Evolutionary conservation across 2,797 vertebrate species (phyloP).

Genomic region (Karalla daura): DNA sequence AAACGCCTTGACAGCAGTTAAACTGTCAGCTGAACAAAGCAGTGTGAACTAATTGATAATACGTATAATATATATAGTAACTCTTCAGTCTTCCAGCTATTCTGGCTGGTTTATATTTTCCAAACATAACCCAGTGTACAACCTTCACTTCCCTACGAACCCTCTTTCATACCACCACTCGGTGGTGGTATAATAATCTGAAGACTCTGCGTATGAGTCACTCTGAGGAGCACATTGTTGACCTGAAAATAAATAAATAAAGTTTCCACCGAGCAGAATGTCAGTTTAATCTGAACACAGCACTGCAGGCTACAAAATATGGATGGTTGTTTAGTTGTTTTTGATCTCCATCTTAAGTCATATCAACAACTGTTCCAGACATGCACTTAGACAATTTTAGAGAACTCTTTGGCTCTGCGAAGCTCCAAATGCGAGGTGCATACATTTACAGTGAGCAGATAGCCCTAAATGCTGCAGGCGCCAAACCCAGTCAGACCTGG

Average conservation of each 20-base stretch:
- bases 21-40: not conserved
- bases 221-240: not conserved
- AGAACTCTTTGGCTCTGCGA: slow-evolving; percentile 1
- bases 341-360: slow-evolving; percentile 15
- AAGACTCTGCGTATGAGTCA: slow-evolving; percentile 8
- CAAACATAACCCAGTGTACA: not conserved
- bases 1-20: not conserved
- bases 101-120: not conserved
- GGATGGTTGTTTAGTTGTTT: slow-evolving; percentile 10
- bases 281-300: not conserved
- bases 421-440: not conserved
- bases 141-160: not conserved
- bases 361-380: not conserved
- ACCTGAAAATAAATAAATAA: slow-evolving; percentile 12
- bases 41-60: not conserved
- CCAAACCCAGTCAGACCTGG: slow-evolving; percentile 10
- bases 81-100: not conserved
- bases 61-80: not conserved
- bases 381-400: not conserved
- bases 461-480: slow-evolving; percentile 24
- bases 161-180: slow-evolving; percentile 8
- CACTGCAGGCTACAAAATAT: not conserved
- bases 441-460: not conserved
- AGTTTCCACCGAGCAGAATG: slow-evolving; percentile 22
- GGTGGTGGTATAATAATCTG: not conserved